A percentile compares a stretch with the other conserved stretches of the same genome.
phyloP scores from a whole-genome alignment of 2,113 vertebrate genomes.

The Brevimyrus niger region DNA sequence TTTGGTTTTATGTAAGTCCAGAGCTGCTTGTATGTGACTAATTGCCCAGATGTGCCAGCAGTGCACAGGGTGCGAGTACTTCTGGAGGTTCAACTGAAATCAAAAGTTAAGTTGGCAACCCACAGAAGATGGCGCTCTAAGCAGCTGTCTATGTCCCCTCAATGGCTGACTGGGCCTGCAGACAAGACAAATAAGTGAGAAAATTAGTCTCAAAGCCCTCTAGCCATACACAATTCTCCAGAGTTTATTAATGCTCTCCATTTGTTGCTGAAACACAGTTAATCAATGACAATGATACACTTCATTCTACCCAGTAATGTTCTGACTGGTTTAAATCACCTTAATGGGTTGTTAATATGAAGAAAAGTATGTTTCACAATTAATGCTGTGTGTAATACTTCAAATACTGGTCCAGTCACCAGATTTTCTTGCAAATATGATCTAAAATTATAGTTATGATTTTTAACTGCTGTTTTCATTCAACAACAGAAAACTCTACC shows the following conservation, averaged over 20 bases:
- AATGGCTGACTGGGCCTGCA: neutral
- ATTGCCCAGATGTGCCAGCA: neutral
- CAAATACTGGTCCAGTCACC: neutral
- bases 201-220: conserved; percentile 4
- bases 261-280: neutral
- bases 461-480: neutral
- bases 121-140: neutral
- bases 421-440: neutral
- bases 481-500: neutral
- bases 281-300: neutral
- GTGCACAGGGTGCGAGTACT: neutral
- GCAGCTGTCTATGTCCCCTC: neutral
- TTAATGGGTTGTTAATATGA: conserved; percentile 6
- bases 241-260: neutral
- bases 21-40: neutral
- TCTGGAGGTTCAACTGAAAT: neutral
- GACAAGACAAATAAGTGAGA: neutral
- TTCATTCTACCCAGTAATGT: conserved; percentile 1
- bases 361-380: conserved; percentile 2
- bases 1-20: neutral
- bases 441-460: neutral
- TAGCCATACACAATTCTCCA: neutral
- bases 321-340: neutral
- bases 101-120: neutral
- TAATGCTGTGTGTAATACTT: neutral